Conservation (phyloP, 2,797 vertebrate genomes). For the Neostethus bicornis region DNA sequence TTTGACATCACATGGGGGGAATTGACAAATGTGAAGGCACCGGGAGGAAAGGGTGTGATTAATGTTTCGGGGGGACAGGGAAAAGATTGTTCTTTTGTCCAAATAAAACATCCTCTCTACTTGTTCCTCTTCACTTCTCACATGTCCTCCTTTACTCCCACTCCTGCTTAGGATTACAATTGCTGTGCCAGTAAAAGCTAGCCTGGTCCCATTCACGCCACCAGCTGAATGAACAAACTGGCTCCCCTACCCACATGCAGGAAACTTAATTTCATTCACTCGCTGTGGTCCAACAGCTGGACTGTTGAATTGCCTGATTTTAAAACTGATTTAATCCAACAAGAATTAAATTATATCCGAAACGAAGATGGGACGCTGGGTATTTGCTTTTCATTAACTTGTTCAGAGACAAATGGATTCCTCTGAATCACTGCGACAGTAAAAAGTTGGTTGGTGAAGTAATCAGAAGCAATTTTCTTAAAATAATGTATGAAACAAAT, state of each 20-base stretch:
- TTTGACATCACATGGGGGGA: constrained; percentile 20
- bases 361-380: no score
- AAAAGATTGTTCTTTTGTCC: constrained; percentile 28
- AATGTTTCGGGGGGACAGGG: constrained; percentile 35
- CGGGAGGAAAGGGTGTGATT: constrained; percentile 35
- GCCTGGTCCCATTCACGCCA: constrained; percentile 15
- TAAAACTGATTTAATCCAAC: background rate
- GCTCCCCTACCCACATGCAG: background rate
- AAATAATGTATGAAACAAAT: no score
- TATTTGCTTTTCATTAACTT: no score
- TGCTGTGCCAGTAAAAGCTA: constrained; percentile 18
- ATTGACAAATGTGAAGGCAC: constrained; percentile 37
- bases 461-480: no score
- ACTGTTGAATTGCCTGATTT: background rate
- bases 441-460: no score
- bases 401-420: no score
- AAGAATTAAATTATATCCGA: background rate
- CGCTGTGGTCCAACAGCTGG: background rate
- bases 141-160: constrained; percentile 12
- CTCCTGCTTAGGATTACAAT: constrained; percentile 33
- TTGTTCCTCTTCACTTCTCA: constrained; percentile 2
- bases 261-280: background rate
- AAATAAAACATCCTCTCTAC: constrained; percentile 15
- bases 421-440: no score
- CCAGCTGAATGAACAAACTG: constrained; percentile 26